phyloP scores from a whole-genome alignment of 1,140 invertebrate genomes.

The Choristoneura fumiferana region DNA sequence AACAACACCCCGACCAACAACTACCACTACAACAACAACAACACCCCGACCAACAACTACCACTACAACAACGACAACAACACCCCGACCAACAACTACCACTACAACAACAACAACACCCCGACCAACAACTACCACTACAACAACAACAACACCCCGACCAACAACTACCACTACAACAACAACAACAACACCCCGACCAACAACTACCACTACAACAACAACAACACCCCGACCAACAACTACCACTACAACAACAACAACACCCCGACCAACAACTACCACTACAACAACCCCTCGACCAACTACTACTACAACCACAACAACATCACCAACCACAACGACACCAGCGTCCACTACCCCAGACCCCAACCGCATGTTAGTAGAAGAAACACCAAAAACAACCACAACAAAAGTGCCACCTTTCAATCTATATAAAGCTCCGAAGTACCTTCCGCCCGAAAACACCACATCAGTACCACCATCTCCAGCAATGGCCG shows the following conservation, averaged over 20 bases:
- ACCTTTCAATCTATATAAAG: background rate
- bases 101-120: background rate
- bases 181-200: background rate
- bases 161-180: background rate
- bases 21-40: background rate
- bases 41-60: background rate
- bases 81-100: background rate
- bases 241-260: background rate
- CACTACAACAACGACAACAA: background rate
- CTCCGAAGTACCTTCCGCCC: background rate
- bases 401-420: too few species aligned
- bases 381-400: too few species aligned
- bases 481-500: background rate
- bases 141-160: background rate
- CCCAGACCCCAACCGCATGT: too few species aligned
- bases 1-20: background rate
- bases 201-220: background rate
- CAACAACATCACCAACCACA: background rate
- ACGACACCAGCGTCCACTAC: background rate
- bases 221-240: background rate
- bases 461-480: background rate
- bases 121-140: too few species aligned
- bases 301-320: background rate
- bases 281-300: background rate
- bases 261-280: background rate